Evolutionary conservation across 2,113 vertebrate species (phyloP), one percentile per base, ranked within the genome.

Genomic region (Motacilla tschutschensis): DNA sequence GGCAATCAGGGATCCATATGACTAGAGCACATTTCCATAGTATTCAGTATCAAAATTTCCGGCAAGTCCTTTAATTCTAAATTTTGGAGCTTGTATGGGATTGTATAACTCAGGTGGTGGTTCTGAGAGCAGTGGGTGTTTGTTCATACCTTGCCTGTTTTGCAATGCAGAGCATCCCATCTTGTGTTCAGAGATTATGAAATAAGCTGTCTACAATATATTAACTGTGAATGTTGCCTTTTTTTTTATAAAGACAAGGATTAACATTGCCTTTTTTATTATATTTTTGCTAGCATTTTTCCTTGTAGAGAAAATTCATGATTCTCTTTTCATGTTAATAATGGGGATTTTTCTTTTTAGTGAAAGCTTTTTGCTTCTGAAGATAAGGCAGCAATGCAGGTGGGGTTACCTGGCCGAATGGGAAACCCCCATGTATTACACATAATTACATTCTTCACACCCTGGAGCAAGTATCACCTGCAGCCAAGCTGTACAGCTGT

Each of bases 1-100:
- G 35, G 4, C 18, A n/a, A 3, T 53, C 0, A 0, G 35, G 33
- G 18, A 86, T 38, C 46, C 7, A 2, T 51, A 26, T 57, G n/a
- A 79, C 33, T 74, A 31, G 38, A 48, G 31, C 18, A 36, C 2
- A 16, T 57, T 60, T 88, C n/a, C 41, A 8, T 33, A 21, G 29
- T 47, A 33, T 55, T 71, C 62, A 60, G 12, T 71, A 25, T 53
- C 66, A 75, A 75, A 79, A 60, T 48, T 64, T 41, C 24, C 14
- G 78, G 20, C 18, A 74, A 57, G 24, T 41, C 53, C 35, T 83
- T 71, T 46, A 50, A n/a, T 83, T 74, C 41, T 51, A 19, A 46
- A 53, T 80, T 77, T 82, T 79, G 38, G 58, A 67, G 79, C 31
- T 71, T 71, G 20, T 33, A 16, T 77, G 48, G 46, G 44, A 14